Percentiles rank a stretch among this genome's conserved stretches.
Evolutionary conservation across 2,797 vertebrate genomes (phyloP).

Genomic region (Bovichtus diacanthus): DNA sequence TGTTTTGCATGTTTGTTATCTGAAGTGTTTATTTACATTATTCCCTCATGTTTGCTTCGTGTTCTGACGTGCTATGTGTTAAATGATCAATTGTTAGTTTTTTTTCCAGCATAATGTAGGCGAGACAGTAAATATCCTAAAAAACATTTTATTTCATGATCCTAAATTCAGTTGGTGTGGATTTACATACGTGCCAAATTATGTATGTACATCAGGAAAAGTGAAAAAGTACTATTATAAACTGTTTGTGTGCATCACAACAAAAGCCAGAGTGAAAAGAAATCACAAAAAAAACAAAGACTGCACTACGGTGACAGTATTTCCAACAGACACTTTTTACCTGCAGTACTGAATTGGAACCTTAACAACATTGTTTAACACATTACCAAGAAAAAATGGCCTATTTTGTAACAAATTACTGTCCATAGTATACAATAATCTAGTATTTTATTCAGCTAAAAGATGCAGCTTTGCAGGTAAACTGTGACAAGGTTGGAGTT

Average conservation of each 20-base stretch:
- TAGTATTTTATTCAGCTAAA: constrained; percentile 32
- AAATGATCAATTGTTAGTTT: not conserved
- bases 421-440: not conserved
- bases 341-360: constrained; percentile 10
- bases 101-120: not conserved
- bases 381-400: constrained; percentile 40
- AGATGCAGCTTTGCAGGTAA: constrained; percentile 28
- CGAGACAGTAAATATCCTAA: not conserved
- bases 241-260: not conserved
- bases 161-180: not conserved
- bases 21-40: constrained; percentile 1
- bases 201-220: not conserved
- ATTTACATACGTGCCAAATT: not conserved
- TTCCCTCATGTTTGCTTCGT: constrained; percentile 2
- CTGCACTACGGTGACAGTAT: not conserved
- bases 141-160: not conserved
- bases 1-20: constrained; percentile 2
- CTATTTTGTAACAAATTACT: constrained; percentile 40
- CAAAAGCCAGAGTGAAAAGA: not conserved
- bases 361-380: constrained; percentile 38
- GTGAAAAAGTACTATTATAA: not conserved
- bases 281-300: constrained; percentile 23
- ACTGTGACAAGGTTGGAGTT: constrained; percentile 12
- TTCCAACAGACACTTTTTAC: constrained; percentile 8
- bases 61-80: not conserved